Conservation (phyloP, 2,797 vertebrate genomes). For the Eidolon dupreanum region DNA sequence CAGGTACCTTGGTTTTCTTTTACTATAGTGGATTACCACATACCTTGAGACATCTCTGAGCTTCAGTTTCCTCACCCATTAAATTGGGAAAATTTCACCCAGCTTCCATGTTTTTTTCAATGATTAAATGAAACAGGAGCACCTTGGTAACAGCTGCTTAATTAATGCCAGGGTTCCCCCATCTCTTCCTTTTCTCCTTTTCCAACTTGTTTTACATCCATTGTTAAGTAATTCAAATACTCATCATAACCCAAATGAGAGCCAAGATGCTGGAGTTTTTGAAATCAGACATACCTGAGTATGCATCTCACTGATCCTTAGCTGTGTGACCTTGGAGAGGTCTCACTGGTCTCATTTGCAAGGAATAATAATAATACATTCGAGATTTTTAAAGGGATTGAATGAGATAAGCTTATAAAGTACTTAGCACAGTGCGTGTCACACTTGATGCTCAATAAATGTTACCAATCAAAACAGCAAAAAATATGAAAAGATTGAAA, state of each 20-base stretch:
- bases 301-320: not conserved
- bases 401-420: not conserved
- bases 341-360: not conserved
- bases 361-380: not conserved
- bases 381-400: not conserved
- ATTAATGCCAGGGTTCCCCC: not conserved
- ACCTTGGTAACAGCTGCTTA: not conserved
- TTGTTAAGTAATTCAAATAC: not conserved
- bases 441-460: not conserved
- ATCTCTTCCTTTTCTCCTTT: not conserved
- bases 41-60: not conserved
- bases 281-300: not conserved
- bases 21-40: not conserved
- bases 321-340: not conserved
- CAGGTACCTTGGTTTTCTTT: not conserved
- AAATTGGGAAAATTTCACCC: not conserved
- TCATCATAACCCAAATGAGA: not conserved
- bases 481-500: not conserved
- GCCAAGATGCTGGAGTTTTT: not conserved
- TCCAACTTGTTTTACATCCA: not conserved
- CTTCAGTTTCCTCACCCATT: not conserved
- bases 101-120: not conserved
- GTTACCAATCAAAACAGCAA: not conserved
- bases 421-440: not conserved
- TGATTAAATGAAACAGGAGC: not conserved